phyloP scores from a whole-genome alignment of 30 jellyfish, hydroid and myxozoan species.

The Hydractinia echinata region DNA sequence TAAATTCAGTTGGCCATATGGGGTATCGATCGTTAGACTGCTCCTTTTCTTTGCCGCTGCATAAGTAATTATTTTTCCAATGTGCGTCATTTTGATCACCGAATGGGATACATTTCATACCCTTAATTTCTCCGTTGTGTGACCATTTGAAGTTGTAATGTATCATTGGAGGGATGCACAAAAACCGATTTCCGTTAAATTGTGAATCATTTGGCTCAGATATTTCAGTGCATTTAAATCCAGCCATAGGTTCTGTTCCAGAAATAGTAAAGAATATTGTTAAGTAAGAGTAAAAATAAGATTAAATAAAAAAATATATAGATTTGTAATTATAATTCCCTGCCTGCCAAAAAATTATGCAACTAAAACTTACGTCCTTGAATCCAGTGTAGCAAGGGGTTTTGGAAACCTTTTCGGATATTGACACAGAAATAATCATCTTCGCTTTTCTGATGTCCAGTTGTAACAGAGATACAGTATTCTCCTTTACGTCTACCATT shows the following conservation, averaged over 20 bases:
- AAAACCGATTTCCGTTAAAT: not conserved
- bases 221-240: constrained; percentile 5
- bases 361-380: not conserved
- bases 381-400: not conserved
- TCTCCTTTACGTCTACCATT: constrained; percentile 5
- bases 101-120: not conserved
- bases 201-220: not conserved
- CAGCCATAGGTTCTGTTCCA: not conserved
- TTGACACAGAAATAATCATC: not conserved
- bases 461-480: not conserved
- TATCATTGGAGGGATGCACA: not conserved
- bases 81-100: constrained; percentile 4
- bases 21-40: not conserved
- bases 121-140: constrained; percentile 5
- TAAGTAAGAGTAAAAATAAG: no score
- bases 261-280: not conserved
- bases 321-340: no score
- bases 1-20: constrained; percentile 10
- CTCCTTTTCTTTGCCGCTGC: not conserved
- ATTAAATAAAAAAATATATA: no score
- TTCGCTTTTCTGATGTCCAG: not conserved
- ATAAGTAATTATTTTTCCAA: constrained; percentile 14
- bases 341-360: no score
- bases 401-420: not conserved
- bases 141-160: not conserved